Base-by-base conservation (phyloP, 1,140 invertebrate species). In the Drosophila ohnishii region DNA sequence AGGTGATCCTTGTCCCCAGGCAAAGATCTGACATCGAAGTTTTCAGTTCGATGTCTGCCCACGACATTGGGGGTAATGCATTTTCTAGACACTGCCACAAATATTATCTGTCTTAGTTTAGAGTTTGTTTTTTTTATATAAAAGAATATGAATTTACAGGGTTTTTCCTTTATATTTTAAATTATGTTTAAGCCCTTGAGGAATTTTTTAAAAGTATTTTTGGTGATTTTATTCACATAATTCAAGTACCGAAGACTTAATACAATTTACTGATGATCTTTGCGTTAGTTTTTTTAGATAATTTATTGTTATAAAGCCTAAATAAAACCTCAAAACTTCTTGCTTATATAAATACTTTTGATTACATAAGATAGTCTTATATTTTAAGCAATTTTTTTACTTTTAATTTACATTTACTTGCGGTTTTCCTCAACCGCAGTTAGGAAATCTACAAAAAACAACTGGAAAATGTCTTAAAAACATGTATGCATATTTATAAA, bases 1-100 rank as follows among this genome's bases (percentile, higher is more conserved):
- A 61, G 62, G 62, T 62, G 62, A 62, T 64, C 62, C 62, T 34
- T 13, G 14, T 61, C 62, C 56, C 56, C 10, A 19, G 62, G 62
- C 62, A n/a, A 1, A 0, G 5, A 44, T 45, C n/a, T 10, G 11
- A 3, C 13, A 28, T 48, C 8, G 5, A 2, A 22, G 37, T 60
- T 64, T 11, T 22, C 0, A 7, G 25, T 37, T 61, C 19, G 4
- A 32, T 32, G 35, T 32, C 25, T 32, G 16, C 48, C 30, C 30
- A 51, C 30, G 3, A 19, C n/a, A 8, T 44, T 44, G 11, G 16
- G 16, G 42, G 19, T 22, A 22, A 44, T 44, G 42, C 42, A 22
- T 22, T 44, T 44, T 9, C 19, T 44, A 13, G 10, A 6, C 42
- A 44, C 19, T 11, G 16, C 25, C 25, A 28, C 5, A 28, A 28